Conservation (phyloP, 2,797 vertebrate species). For the Protosalanx chinensis region DNA sequence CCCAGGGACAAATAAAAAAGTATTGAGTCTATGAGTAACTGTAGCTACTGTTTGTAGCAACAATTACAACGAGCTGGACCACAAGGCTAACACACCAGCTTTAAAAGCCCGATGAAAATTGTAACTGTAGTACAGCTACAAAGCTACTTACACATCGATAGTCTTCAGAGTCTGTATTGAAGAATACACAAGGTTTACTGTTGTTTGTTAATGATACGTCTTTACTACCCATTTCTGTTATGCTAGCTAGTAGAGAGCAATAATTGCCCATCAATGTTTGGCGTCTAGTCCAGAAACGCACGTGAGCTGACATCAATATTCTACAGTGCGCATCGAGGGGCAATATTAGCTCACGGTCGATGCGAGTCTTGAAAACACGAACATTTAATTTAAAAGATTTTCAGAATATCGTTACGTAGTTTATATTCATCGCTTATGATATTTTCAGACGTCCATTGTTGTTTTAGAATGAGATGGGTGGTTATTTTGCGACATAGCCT, state of each 20-base stretch:
- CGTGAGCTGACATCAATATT: slow-evolving; percentile 51
- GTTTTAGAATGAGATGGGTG: too few species aligned
- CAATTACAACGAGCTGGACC: background rate
- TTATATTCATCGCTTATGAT: too few species aligned
- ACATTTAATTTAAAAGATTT: background rate
- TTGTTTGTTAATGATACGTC: slow-evolving; percentile 32
- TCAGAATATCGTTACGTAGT: too few species aligned
- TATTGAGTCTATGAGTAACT: too few species aligned
- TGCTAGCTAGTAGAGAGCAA: slow-evolving; percentile 1
- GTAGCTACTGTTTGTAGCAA: background rate
- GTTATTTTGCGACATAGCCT: too few species aligned
- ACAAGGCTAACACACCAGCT: background rate
- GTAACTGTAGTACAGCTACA: slow-evolving; percentile 4
- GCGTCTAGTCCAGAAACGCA: slow-evolving; percentile 39
- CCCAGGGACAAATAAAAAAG: too few species aligned
- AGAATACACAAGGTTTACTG: slow-evolving; percentile 61
- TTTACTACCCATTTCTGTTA: slow-evolving; percentile 37
- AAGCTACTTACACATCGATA: slow-evolving; percentile 72
- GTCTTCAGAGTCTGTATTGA: slow-evolving; percentile 64
- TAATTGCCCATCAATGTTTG: slow-evolving; percentile 37
- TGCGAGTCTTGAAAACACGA: background rate
- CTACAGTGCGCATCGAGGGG: slow-evolving; percentile 58
- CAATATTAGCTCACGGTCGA: slow-evolving; percentile 36
- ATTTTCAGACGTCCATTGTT: too few species aligned
- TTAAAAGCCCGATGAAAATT: background rate